phyloP scores from a whole-genome alignment of 53 echinoderm and acorn worm genomes.

The Paracentrotus lividus region DNA sequence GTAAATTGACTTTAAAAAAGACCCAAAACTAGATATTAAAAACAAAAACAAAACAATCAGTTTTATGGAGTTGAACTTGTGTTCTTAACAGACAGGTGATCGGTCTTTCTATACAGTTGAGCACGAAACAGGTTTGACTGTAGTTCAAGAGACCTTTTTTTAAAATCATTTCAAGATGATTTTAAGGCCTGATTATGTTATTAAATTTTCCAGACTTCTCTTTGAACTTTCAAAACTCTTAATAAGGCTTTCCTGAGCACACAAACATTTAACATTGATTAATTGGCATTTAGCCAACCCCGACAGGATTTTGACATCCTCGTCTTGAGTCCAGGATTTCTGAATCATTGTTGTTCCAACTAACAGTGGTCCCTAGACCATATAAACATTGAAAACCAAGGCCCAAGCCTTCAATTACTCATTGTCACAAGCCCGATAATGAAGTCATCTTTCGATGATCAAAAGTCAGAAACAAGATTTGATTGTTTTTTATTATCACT shows the following conservation, averaged over 20 bases:
- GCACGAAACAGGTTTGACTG: no score
- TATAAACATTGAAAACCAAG: slow-evolving; percentile 3
- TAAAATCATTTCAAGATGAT: neutral
- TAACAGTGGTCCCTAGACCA: neutral
- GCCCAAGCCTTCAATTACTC: neutral
- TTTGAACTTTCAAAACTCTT: neutral
- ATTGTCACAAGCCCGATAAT: slow-evolving; percentile 10
- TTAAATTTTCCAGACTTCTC: neutral
- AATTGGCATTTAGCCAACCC: slow-evolving; percentile 16
- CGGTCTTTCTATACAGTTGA: no score
- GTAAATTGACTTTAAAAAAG: no score
- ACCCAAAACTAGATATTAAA: no score
- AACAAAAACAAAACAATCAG: no score
- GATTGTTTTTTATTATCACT: slow-evolving; percentile 9
- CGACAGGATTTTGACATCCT: neutral
- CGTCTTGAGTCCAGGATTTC: neutral
- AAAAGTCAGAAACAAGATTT: neutral
- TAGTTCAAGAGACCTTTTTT: neutral
- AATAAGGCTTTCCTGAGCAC: neutral
- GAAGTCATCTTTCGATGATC: slow-evolving; percentile 27
- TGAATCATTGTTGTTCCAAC: slow-evolving; percentile 27
- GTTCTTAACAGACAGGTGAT: no score
- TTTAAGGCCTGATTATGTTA: neutral
- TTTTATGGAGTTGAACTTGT: no score
- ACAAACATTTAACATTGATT: neutral